Evolutionary conservation across 2,113 vertebrate species (phyloP).

Genomic region (Catharus bicknelli): DNA sequence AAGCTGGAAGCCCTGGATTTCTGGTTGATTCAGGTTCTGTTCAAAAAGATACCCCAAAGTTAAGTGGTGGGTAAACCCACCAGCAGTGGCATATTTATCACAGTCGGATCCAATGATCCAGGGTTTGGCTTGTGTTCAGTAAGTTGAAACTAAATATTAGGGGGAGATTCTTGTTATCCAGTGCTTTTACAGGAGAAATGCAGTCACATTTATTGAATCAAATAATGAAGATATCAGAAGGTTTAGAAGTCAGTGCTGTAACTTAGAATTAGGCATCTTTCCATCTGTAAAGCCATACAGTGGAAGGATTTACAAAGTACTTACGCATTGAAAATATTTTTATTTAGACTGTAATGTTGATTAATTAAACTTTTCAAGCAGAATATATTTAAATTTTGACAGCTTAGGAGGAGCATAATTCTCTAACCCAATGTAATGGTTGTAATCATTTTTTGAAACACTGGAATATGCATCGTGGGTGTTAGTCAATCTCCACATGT

Average conservation of each 20-base stretch:
- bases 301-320: neutral
- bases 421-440: neutral
- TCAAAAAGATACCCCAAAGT: neutral
- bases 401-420: neutral
- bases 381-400: neutral
- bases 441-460: neutral
- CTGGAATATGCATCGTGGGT: neutral
- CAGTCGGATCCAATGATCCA: neutral
- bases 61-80: neutral
- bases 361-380: neutral
- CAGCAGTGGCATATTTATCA: neutral
- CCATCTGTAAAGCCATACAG: neutral
- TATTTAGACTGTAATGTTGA: neutral
- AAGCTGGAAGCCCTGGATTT: neutral
- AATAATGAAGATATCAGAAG: neutral
- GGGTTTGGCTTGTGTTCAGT: neutral
- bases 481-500: neutral
- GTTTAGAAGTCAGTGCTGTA: neutral
- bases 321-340: neutral
- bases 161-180: neutral
- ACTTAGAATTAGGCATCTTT: neutral
- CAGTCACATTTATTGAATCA: neutral
- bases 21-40: neutral
- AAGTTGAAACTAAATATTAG: neutral
- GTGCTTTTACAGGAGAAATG: neutral